phyloP scores from a whole-genome alignment of 1,140 invertebrate species.

The Ladona fulva region DNA sequence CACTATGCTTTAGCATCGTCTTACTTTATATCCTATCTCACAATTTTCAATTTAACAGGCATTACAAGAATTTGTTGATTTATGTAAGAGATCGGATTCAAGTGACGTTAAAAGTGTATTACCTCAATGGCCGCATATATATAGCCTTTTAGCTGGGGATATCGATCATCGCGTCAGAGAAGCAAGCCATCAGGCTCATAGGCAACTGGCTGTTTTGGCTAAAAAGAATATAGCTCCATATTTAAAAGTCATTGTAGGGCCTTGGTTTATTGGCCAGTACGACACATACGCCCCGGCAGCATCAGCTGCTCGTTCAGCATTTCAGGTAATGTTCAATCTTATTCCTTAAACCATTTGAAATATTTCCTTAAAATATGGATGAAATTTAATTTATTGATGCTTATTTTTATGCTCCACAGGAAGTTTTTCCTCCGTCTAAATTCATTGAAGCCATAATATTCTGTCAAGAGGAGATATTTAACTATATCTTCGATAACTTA shows the following conservation, averaged over 20 bases:
- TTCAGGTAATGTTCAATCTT: conserved; percentile 40
- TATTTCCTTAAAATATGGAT: too few species aligned
- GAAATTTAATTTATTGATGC: not conserved
- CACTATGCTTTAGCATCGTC: not conserved
- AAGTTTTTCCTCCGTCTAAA: conserved; percentile 62
- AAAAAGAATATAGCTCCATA: conserved; percentile 65
- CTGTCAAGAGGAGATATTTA: conserved; percentile 67
- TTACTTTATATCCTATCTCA: too few species aligned
- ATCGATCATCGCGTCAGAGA: conserved; percentile 71
- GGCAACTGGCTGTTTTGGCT: conserved; percentile 52
- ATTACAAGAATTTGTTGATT: conserved; percentile 62
- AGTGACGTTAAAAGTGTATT: conserved; percentile 54
- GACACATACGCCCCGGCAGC: conserved; percentile 74
- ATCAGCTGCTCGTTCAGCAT: conserved; percentile 57
- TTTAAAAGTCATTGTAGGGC: conserved; percentile 58
- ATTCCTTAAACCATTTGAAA: too few species aligned
- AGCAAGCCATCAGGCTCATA: conserved; percentile 56
- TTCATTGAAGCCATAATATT: conserved; percentile 60
- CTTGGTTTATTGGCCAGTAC: conserved; percentile 68
- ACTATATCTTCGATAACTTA: conserved; percentile 60
- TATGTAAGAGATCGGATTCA: conserved; percentile 51
- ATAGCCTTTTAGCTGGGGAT: conserved; percentile 61
- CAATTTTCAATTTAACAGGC: conserved; percentile 43
- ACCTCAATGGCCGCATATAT: conserved; percentile 69
- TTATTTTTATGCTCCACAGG: conserved; percentile 32